These are phyloP conservation scores for Marcusenius ussheri DNA, from an alignment of 2,113 vertebrate species.

Conservation along the genomic window DNA sequence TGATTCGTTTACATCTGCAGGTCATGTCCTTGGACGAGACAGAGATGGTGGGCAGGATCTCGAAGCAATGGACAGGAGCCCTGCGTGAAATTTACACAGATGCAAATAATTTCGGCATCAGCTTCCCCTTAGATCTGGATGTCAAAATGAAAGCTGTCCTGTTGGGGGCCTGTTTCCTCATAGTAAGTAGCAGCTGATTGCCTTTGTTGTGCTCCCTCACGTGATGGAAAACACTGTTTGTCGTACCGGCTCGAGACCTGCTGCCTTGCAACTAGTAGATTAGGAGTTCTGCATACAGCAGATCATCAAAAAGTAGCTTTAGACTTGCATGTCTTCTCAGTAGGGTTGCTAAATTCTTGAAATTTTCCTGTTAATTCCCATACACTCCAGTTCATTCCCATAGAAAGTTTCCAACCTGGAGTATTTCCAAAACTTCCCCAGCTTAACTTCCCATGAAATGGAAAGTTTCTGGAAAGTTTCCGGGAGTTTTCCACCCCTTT, in stretches of 20 bases:
- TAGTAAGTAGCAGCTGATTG: slow-evolving; percentile 44
- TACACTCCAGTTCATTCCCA: background rate
- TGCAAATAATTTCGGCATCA: slow-evolving; percentile 56
- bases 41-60: slow-evolving; percentile 45
- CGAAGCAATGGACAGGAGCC: slow-evolving; percentile 50
- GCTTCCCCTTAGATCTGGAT: slow-evolving; percentile 56
- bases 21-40: slow-evolving; percentile 43
- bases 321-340: background rate
- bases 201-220: background rate
- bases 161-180: slow-evolving; percentile 63
- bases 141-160: slow-evolving; percentile 63
- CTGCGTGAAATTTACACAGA: slow-evolving; percentile 41
- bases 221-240: background rate
- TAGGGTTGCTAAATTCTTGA: background rate
- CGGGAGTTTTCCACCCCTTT: background rate
- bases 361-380: background rate
- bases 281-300: background rate
- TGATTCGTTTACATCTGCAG: slow-evolving; percentile 17
- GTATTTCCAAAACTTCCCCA: background rate
- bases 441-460: background rate
- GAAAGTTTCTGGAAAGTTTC: background rate
- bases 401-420: background rate
- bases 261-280: background rate
- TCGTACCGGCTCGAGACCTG: background rate
- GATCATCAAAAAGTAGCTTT: background rate